Base-by-base conservation (phyloP, 2,113 vertebrate genomes). In the Camelus bactrianus region DNA sequence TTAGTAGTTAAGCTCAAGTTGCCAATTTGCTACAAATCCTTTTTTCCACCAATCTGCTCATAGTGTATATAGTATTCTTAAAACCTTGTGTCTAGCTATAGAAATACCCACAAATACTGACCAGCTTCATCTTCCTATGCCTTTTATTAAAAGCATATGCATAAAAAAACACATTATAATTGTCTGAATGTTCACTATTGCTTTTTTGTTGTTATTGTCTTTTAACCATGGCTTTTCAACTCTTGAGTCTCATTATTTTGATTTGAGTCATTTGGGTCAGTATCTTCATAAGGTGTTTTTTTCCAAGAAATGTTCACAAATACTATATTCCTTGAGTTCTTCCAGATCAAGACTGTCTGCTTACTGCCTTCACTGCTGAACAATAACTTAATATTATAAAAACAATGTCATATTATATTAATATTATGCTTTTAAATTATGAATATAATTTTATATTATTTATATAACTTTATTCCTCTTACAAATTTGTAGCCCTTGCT, bases 91-190 rank as follows among this genome's bases (percentile, higher is more conserved):
- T 93, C 70, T 95, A 95, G 84, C 88, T 97, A 75, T 48, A 89
- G 72, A 89, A 97, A 94, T 90, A 91, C 46, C 79, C 76, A 81
- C 85, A 97, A 97, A 86, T 82, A 54, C 73, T 91, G 77, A n/a
- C 70, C 70, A 96, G 46, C 81, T 95, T 93, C 97, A 93, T 91
- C 84, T 96, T 94, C 70, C 79, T 96, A 65, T 90, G 70, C 91
- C 28, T 35, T 94, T 89, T 91, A 96, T 96, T 97, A 94, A 96
- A 97, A 96, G 26, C 72, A 69, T 89, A 93, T 96, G 35, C 82
- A 94, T 87, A 93, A 58, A 90, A 73, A 93, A 91, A 35, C 62
- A 70, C 30, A 72, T 35, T 80, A n/a, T 17, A 54, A 72, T 9
- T 42, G 52, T 7, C 65, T 85, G 56, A 73, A 80, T 58, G 11